These are phyloP conservation scores for Circaetus cinerascens DNA, from an alignment of 2,113 vertebrate genomes.

Conservation along the genomic window DNA sequence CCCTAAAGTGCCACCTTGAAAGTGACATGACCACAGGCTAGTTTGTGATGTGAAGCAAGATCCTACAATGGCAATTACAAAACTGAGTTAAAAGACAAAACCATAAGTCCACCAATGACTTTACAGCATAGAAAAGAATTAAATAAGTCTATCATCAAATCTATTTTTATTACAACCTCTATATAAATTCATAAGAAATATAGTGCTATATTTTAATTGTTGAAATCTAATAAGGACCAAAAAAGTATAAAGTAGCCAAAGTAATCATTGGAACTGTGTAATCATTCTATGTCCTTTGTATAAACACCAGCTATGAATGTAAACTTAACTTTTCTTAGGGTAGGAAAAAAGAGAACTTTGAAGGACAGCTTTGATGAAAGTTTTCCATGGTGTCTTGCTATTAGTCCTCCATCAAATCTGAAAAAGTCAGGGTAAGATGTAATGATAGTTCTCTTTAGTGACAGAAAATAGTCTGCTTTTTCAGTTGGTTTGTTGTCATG, in stretches of 20 bases:
- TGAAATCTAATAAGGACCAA: background rate
- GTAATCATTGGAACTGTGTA: background rate
- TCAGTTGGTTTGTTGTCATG: slow-evolving; percentile 7
- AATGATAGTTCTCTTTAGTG: background rate
- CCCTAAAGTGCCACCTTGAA: background rate
- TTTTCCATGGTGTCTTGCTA: background rate
- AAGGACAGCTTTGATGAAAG: background rate
- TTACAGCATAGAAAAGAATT: background rate
- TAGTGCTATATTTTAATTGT: background rate
- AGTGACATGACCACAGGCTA: background rate
- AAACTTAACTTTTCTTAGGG: background rate
- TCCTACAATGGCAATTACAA: background rate
- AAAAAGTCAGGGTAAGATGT: background rate
- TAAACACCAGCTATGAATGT: background rate
- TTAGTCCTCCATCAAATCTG: background rate
- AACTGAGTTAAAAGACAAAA: background rate
- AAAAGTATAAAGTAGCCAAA: background rate
- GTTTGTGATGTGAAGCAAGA: background rate
- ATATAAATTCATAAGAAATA: background rate
- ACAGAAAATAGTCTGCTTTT: background rate
- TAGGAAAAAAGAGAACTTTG: background rate
- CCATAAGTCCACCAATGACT: background rate
- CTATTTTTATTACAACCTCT: background rate
- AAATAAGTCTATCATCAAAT: background rate
- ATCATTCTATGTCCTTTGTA: background rate